phyloP scores from a whole-genome alignment of 1,140 invertebrate genomes.

The Maconellicoccus hirsutus region DNA sequence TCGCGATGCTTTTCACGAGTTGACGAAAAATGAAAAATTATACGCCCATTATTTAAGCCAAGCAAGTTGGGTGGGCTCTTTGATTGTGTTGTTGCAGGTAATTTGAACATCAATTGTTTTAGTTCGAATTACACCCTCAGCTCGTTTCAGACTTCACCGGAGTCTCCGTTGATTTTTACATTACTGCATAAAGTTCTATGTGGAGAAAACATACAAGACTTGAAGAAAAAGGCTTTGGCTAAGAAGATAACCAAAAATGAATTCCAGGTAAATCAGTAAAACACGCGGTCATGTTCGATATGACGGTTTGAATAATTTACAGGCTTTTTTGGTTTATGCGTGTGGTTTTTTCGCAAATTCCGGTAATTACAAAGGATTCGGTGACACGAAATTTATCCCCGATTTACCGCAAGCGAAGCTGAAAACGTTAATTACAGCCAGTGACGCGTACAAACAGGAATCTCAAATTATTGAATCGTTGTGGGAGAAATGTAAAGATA shows the following conservation, averaged over 20 bases:
- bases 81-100: slow-evolving; percentile 55
- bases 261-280: slow-evolving; percentile 48
- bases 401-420: slow-evolving; percentile 60
- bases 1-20: slow-evolving; percentile 61
- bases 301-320: no score
- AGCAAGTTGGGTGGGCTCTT: slow-evolving; percentile 75
- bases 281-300: background rate
- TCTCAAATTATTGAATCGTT: slow-evolving; percentile 42
- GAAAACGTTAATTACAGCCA: slow-evolving; percentile 60
- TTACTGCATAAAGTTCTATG: slow-evolving; percentile 71
- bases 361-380: slow-evolving; percentile 92
- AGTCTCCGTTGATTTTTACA: slow-evolving; percentile 75
- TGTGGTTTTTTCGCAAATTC: slow-evolving; percentile 70
- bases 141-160: slow-evolving; percentile 53
- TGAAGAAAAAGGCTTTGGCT: slow-evolving; percentile 50
- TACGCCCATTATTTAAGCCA: slow-evolving; percentile 85
- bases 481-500: slow-evolving; percentile 50
- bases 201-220: slow-evolving; percentile 49
- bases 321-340: slow-evolving; percentile 78
- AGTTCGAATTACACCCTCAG: no score
- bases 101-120: background rate
- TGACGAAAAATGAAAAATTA: slow-evolving; percentile 68
- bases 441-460: slow-evolving; percentile 52
- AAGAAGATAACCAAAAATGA: slow-evolving; percentile 67
- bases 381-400: slow-evolving; percentile 88